phyloP scores from a whole-genome alignment of 2,888 invertebrate species.

The Apodemia duryi region DNA sequence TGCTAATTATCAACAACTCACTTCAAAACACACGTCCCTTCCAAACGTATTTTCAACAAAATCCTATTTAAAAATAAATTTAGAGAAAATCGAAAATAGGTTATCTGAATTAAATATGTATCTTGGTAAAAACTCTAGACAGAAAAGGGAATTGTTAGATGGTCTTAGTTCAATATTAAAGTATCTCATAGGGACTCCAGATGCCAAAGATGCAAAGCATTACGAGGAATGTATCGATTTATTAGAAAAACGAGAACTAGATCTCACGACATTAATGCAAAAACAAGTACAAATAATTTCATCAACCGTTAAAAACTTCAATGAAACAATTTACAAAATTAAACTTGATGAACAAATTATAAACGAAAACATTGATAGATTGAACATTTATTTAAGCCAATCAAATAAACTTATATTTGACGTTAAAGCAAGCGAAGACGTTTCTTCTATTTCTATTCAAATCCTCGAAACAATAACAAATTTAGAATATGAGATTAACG shows the following conservation, averaged over 20 bases:
- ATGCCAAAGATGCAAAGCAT: constrained; percentile 35
- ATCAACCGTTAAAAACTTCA: constrained; percentile 34
- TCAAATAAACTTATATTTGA: constrained; percentile 30
- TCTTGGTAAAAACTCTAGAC: constrained; percentile 26
- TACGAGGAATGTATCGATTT: constrained; percentile 37
- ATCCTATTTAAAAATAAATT: constrained; percentile 14
- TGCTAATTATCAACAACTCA: constrained; percentile 24
- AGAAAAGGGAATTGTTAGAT: constrained; percentile 34
- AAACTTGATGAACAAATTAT: constrained; percentile 30
- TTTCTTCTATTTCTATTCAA: constrained; percentile 34
- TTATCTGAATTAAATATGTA: constrained; percentile 10
- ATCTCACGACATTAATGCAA: constrained; percentile 24
- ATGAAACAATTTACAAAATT: constrained; percentile 35
- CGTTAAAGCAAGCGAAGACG: constrained; percentile 33
- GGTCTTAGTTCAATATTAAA: constrained; percentile 36
- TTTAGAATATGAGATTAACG: constrained; percentile 34
- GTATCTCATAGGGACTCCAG: constrained; percentile 39
- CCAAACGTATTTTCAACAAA: constrained; percentile 5
- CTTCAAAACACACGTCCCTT: constrained; percentile 1
- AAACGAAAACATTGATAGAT: constrained; percentile 30
- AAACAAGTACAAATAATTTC: constrained; percentile 37
- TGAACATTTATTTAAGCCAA: constrained; percentile 31
- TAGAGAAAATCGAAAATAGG: constrained; percentile 9
- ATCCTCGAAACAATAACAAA: constrained; percentile 30
- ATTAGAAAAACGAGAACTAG: constrained; percentile 35